Percentiles rank a stretch among this genome's conserved stretches.
phyloP scores from a whole-genome alignment of 2,113 vertebrate species.

The Saguinus midas region DNA sequence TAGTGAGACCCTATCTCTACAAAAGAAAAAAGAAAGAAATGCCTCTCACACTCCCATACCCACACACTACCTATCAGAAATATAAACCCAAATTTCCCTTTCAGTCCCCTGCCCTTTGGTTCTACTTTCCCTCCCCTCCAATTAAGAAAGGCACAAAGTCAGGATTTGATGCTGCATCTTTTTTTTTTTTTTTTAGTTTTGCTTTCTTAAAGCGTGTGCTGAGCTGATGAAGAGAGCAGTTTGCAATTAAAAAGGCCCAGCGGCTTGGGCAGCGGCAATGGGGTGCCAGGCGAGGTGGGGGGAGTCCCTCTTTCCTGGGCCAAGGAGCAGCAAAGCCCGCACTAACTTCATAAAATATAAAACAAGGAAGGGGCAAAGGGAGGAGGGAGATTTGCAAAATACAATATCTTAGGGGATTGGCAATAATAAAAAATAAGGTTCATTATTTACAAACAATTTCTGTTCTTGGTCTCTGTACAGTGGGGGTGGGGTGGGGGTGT shows the following conservation, averaged over 20 bases:
- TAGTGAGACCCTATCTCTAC: too few species aligned
- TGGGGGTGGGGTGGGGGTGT: slow-evolving; percentile 18
- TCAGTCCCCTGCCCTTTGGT: background rate
- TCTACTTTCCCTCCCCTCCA: background rate
- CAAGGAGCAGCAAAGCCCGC: slow-evolving; percentile 83
- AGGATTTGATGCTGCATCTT: slow-evolving; percentile 86
- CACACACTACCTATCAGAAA: background rate
- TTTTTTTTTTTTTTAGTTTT: slow-evolving; percentile 88
- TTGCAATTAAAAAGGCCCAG: slow-evolving; percentile 74
- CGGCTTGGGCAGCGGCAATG: slow-evolving; percentile 59
- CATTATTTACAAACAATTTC: slow-evolving; percentile 91
- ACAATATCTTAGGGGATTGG: slow-evolving; percentile 87
- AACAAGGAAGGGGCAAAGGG: slow-evolving; percentile 83
- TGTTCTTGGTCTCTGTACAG: slow-evolving; percentile 89
- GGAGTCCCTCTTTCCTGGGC: slow-evolving; percentile 38
- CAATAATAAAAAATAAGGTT: slow-evolving; percentile 90
- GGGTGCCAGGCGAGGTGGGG: slow-evolving; percentile 48
- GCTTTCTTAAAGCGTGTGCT: slow-evolving; percentile 87
- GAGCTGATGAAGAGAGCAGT: slow-evolving; percentile 78
- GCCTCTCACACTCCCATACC: background rate
- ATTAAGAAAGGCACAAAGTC: slow-evolving; percentile 71
- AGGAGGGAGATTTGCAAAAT: slow-evolving; percentile 87
- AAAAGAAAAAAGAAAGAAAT: too few species aligned
- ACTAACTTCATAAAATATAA: slow-evolving; percentile 88
- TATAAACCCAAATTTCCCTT: background rate